phyloP scores from a whole-genome alignment of 2,888 invertebrate genomes.

The Hartigia nigra region DNA sequence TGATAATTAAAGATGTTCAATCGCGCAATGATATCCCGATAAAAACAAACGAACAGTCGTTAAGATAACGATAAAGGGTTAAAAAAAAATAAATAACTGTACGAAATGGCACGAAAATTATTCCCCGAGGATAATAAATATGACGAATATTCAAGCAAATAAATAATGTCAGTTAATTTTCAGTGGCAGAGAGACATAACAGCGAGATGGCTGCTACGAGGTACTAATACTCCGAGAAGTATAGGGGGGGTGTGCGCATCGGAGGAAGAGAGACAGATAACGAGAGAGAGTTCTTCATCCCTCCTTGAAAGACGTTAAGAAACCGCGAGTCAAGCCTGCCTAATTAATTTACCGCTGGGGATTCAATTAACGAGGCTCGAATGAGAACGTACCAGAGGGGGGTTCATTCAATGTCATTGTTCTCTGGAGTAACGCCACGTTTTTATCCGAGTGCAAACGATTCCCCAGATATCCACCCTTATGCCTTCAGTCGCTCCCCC shows the following conservation, averaged over 20 bases:
- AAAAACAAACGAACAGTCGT: background rate
- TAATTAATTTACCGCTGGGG: conserved; percentile 34
- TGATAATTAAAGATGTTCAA: background rate
- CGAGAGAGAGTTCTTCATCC: background rate
- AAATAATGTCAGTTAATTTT: background rate
- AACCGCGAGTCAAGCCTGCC: conserved; percentile 25
- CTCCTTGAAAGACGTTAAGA: conserved; percentile 24
- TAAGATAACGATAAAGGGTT: background rate
- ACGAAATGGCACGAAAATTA: background rate
- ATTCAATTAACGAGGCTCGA: conserved; percentile 32
- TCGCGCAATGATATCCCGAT: background rate
- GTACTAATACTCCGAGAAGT: background rate
- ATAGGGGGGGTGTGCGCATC: background rate
- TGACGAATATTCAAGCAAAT: background rate
- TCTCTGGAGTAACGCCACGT: background rate
- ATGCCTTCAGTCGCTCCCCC: background rate
- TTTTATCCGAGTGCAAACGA: background rate
- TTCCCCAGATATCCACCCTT: background rate
- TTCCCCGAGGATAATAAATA: background rate
- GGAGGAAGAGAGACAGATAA: background rate
- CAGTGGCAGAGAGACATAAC: background rate
- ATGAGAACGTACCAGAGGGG: background rate
- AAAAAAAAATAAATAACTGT: background rate
- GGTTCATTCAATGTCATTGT: background rate
- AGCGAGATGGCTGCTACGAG: background rate